These are phyloP conservation scores for Schizopygopsis pylzovi DNA, from an alignment of 2,797 vertebrate species.

Conservation along the genomic window DNA sequence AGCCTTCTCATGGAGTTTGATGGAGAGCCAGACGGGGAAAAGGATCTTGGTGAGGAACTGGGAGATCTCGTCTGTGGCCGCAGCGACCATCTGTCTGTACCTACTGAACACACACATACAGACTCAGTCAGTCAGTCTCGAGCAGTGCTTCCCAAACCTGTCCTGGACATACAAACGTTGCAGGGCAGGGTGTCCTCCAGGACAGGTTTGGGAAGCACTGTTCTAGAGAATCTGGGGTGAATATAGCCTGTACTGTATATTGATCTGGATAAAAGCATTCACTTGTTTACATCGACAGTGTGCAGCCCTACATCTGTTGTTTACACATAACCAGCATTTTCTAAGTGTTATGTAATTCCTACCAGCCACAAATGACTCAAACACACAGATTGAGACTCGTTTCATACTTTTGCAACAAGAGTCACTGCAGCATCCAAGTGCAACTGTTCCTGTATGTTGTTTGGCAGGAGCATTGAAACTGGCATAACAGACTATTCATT, in stretches of 20 bases:
- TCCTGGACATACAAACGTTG: no score
- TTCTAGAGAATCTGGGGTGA: neutral
- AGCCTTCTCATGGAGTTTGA: conserved; percentile 80
- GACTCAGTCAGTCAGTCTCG: neutral
- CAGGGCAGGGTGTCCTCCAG: no score
- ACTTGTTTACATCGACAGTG: neutral
- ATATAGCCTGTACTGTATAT: neutral
- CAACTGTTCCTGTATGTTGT: conserved; percentile 5
- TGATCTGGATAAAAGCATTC: conserved; percentile 16
- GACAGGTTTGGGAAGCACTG: no score
- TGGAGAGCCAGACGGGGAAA: conserved; percentile 56
- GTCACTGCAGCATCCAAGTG: neutral
- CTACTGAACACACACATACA: conserved; percentile 44
- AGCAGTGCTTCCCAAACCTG: no score
- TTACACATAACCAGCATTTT: neutral
- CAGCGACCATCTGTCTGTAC: conserved; percentile 56
- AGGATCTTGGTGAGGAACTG: conserved; percentile 50
- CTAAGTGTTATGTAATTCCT: neutral
- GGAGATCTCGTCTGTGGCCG: conserved; percentile 55
- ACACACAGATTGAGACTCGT: conserved; percentile 36
- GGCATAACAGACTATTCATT: neutral
- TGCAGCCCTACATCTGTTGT: neutral
- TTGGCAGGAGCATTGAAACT: neutral
- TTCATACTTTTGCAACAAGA: conserved; percentile 23
- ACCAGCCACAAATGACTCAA: neutral